Base-by-base conservation (phyloP, 1,140 invertebrate genomes). In the Helicoverpa armigera region DNA sequence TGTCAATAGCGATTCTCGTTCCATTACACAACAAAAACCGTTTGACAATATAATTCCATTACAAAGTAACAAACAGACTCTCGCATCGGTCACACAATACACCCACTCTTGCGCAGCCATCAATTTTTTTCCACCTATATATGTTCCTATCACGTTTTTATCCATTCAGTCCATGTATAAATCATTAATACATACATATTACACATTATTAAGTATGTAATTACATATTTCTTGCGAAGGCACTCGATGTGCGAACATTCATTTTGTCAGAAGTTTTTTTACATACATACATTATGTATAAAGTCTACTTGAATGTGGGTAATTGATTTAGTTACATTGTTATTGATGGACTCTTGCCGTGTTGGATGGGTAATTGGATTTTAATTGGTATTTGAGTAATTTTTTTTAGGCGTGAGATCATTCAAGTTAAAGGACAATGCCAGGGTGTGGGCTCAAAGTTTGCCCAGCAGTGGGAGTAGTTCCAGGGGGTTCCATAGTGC, bases 201-300 rank as follows among this genome's bases (percentile, higher is more conserved):
- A 76, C 73, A 76, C 48, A n/a, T 77, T 65, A 79, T 84, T 70
- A 76, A 51, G 10, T 54, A 51, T 81, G 48, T 76, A 81, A 81
- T 81, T 76, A 81, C 70, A 76, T 81, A 60, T 50, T 81, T 76
- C 72, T 76, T 81, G 16, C 50, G 35, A 43, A 11, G 13, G 14
- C 18, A 18, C 23, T n/a, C 35, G 43, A 81, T 76, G 80, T 76
- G 80, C 53, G 80, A 81, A 81, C 73, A 81, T 48, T 29, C 7
- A 50, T 18, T 10, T 43, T 43, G 35, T 7, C 13, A 69, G 53
- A 58, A 31, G 58, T 16, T 18, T 80, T 80, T 79, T 80, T 31
- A 23, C 60, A 31, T 43, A 3, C 51, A 43, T 43, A 31, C 9
- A 73, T 58, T 16, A 35, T 58, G 12, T n/a, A 14, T 43, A 5